phyloP scores from a whole-genome alignment of 1,140 invertebrate genomes.

The Drosophila auraria region DNA sequence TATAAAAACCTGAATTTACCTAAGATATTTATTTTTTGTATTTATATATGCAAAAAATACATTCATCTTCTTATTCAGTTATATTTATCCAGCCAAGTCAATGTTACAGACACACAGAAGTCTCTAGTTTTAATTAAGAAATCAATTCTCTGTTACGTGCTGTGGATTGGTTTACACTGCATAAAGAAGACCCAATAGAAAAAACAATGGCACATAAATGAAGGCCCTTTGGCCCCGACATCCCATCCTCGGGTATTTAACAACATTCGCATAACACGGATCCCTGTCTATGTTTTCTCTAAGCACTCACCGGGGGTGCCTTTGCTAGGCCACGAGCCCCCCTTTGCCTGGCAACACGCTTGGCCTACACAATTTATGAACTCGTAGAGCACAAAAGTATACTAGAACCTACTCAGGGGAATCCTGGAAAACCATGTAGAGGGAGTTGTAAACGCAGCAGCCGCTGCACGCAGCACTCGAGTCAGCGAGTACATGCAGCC shows the following conservation, averaged over 20 bases:
- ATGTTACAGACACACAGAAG: not conserved
- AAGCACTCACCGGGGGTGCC: constrained; percentile 1
- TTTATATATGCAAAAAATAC: too few species aligned
- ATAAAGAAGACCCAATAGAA: not conserved
- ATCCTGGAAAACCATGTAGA: not conserved
- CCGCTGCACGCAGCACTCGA: too few species aligned
- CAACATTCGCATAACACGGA: constrained; percentile 2
- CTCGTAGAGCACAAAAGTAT: not conserved
- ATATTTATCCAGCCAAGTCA: not conserved
- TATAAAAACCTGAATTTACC: too few species aligned
- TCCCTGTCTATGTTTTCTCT: not conserved
- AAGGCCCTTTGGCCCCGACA: constrained; percentile 8
- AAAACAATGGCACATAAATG: constrained; percentile 13
- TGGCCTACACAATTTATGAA: constrained; percentile 3
- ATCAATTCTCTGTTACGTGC: constrained; percentile 5
- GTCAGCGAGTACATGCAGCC: too few species aligned
- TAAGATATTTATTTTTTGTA: too few species aligned
- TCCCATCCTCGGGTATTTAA: not conserved
- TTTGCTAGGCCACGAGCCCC: not conserved
- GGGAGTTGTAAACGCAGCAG: not conserved
- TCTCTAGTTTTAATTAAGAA: constrained; percentile 13
- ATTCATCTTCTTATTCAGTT: not conserved
- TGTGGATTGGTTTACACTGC: constrained; percentile 13
- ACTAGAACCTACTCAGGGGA: too few species aligned
- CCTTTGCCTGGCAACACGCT: not conserved